These are phyloP conservation scores for Zaprionus gabonicus DNA, from an alignment of 1,140 invertebrate species.

Conservation along the genomic window DNA sequence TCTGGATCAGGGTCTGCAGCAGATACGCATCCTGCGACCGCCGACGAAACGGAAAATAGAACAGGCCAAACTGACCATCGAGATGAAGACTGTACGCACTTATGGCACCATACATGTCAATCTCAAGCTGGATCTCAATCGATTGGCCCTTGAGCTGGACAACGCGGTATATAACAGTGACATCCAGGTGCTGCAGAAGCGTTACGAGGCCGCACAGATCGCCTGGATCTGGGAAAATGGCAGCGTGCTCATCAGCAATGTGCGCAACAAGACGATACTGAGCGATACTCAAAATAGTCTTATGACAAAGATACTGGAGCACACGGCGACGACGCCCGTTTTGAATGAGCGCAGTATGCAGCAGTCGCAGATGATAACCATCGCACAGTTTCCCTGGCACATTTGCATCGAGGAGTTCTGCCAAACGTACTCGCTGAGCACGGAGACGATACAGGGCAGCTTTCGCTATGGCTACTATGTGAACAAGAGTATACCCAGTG, in stretches of 20 bases:
- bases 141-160: conserved; percentile 1
- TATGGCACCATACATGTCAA: conserved; percentile 34
- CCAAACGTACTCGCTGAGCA: not conserved
- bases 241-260: conserved; percentile 42
- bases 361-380: conserved; percentile 22
- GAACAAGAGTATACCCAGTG: conserved; percentile 38
- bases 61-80: conserved; percentile 19
- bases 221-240: conserved; percentile 55
- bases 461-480: conserved; percentile 45
- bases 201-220: conserved; percentile 22
- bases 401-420: conserved; percentile 35
- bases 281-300: conserved; percentile 25
- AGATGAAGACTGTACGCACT: conserved; percentile 22
- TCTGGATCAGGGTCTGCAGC: conserved; percentile 34
- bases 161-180: conserved; percentile 27
- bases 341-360: not conserved
- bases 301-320: not conserved
- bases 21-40: conserved; percentile 43
- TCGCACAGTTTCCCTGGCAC: conserved; percentile 39
- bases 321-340: too few species aligned
- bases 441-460: not conserved
- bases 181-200: conserved; percentile 39
- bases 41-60: conserved; percentile 24
- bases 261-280: conserved; percentile 13
- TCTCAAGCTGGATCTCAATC: conserved; percentile 3